Conservation (phyloP, 2,888 invertebrate species). For the Aporophyla nigra region DNA sequence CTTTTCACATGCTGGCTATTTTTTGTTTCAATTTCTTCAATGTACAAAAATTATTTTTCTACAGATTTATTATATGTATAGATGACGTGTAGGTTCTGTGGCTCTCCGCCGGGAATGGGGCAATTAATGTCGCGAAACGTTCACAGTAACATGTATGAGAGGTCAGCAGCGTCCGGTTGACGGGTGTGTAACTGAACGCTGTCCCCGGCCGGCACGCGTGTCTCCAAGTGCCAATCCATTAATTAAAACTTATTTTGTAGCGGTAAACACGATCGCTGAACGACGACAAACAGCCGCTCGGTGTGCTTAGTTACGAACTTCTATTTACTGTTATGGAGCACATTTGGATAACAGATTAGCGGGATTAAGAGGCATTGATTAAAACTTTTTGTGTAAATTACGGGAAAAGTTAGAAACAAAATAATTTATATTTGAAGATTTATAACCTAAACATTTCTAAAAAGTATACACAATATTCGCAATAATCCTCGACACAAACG, state of each 20-base stretch:
- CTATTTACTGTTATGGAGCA: slow-evolving; percentile 80
- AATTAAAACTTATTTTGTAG: slow-evolving; percentile 90
- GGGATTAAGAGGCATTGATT: slow-evolving; percentile 77
- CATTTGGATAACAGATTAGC: slow-evolving; percentile 80
- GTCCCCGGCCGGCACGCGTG: slow-evolving; percentile 82
- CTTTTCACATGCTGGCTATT: no score
- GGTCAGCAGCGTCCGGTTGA: slow-evolving; percentile 76
- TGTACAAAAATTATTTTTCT: no score
- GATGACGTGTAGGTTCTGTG: slow-evolving; percentile 48
- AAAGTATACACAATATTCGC: background rate
- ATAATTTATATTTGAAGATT: background rate
- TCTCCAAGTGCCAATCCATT: slow-evolving; percentile 90
- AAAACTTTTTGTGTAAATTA: slow-evolving; percentile 40
- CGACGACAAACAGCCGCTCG: slow-evolving; percentile 78
- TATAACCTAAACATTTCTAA: background rate
- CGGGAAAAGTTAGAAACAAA: slow-evolving; percentile 6
- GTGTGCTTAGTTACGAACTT: slow-evolving; percentile 80
- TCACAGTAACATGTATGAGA: slow-evolving; percentile 64
- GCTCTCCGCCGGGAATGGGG: slow-evolving; percentile 32
- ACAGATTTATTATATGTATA: no score
- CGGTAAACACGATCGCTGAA: slow-evolving; percentile 82
- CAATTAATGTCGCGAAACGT: slow-evolving; percentile 64
- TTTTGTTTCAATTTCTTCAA: no score
- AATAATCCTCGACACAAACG: slow-evolving; percentile 16
- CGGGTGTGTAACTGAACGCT: slow-evolving; percentile 78